Percentiles rank a stretch among this genome's conserved stretches.
Conservation (phyloP, 2,888 invertebrate species). For the Papilio demoleus region DNA sequence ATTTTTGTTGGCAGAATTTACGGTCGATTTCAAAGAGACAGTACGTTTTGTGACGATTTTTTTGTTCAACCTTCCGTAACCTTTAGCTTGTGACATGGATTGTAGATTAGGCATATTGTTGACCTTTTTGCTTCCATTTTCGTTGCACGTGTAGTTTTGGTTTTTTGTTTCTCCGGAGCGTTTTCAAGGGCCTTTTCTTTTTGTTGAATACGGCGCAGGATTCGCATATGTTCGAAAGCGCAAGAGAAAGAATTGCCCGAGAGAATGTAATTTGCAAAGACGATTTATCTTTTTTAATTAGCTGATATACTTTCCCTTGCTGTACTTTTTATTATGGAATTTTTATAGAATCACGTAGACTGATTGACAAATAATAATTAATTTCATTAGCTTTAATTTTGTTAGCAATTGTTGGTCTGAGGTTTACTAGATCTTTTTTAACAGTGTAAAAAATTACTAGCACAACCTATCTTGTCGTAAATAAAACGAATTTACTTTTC, state of each 20-base stretch:
- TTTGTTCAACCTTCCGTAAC: slow-evolving; percentile 81
- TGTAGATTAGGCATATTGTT: slow-evolving; percentile 83
- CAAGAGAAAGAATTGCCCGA: slow-evolving; percentile 47
- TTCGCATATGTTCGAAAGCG: slow-evolving; percentile 71
- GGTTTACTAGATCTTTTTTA: too few relatives aligned
- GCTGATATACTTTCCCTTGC: neutral
- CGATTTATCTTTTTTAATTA: slow-evolving; percentile 56
- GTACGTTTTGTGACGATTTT: slow-evolving; percentile 71
- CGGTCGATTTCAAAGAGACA: slow-evolving; percentile 70
- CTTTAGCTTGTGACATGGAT: slow-evolving; percentile 83
- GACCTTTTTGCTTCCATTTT: slow-evolving; percentile 78
- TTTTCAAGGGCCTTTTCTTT: slow-evolving; percentile 69
- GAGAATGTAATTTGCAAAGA: slow-evolving; percentile 55
- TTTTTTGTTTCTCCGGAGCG: slow-evolving; percentile 64
- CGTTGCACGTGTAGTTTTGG: slow-evolving; percentile 75
- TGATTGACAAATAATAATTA: too few relatives aligned
- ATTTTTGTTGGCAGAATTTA: slow-evolving; percentile 53
- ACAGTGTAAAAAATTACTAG: too few relatives aligned
- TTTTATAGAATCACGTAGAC: slow-evolving; percentile 3
- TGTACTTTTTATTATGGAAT: neutral
- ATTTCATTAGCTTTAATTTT: too few relatives aligned
- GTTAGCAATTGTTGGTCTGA: too few relatives aligned
- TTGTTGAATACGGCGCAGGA: slow-evolving; percentile 63
- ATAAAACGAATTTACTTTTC: neutral
- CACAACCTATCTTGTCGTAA: too few relatives aligned